These are phyloP conservation scores for Falco columbarius DNA, from an alignment of 2,797 vertebrate species.

Conservation along the genomic window DNA sequence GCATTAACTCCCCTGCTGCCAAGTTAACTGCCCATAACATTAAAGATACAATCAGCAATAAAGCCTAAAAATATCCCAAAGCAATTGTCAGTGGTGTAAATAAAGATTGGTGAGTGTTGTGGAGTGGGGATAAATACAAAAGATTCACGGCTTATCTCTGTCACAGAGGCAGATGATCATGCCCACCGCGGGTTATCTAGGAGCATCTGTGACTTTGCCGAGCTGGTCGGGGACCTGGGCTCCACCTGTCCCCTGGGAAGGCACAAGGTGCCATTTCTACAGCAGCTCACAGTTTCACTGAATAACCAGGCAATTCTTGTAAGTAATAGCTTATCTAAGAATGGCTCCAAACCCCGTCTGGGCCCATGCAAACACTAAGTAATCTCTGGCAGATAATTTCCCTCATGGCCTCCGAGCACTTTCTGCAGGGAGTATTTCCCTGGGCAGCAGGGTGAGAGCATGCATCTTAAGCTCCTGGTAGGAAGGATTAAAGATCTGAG, in stretches of 20 bases:
- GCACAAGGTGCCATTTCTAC: background rate
- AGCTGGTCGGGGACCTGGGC: background rate
- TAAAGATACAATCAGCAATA: slow-evolving; percentile 52
- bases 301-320: background rate
- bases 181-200: background rate
- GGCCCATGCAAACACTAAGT: background rate
- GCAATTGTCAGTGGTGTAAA: slow-evolving; percentile 32
- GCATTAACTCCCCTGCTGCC: slow-evolving; percentile 21
- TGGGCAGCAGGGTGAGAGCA: background rate
- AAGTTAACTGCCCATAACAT: slow-evolving; percentile 61
- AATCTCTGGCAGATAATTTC: background rate
- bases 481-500: background rate
- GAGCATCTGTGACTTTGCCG: background rate
- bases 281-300: background rate
- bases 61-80: slow-evolving; percentile 59
- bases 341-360: background rate
- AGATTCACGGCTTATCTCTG: slow-evolving; percentile 43
- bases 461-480: background rate
- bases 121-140: background rate
- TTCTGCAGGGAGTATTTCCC: background rate
- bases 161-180: background rate
- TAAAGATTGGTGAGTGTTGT: slow-evolving; percentile 1
- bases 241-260: background rate
- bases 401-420: background rate
- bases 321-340: background rate